Percentiles rank a stretch among this genome's conserved stretches.
Evolutionary conservation across 2,113 vertebrate species (phyloP).

Genomic region (Macquaria ambigua): DNA sequence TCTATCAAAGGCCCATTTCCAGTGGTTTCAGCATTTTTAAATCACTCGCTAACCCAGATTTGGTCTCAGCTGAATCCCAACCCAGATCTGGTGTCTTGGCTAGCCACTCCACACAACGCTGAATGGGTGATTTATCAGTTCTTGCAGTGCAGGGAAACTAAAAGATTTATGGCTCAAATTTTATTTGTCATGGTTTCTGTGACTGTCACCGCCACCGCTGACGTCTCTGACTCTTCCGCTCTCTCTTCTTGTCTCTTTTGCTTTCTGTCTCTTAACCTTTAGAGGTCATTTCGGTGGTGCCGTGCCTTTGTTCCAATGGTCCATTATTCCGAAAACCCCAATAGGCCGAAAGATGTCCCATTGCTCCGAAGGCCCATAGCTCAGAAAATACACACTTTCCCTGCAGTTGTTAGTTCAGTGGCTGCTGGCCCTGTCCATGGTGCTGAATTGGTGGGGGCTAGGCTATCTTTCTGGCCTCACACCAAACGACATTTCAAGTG

Average conservation of each 20-base stretch:
- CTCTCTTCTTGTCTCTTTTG: slow-evolving; percentile 13
- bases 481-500: too few species aligned
- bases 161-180: slow-evolving; percentile 67
- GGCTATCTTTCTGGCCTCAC: too few species aligned
- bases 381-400: too few species aligned
- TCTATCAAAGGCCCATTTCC: slow-evolving; percentile 51
- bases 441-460: too few species aligned
- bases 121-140: slow-evolving; percentile 67
- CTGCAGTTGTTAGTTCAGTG: too few species aligned
- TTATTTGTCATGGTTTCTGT: slow-evolving; percentile 42
- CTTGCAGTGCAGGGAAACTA: slow-evolving; percentile 38
- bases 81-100: slow-evolving; percentile 64
- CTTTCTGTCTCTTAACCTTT: slow-evolving; percentile 25
- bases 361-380: too few species aligned
- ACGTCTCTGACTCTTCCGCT: slow-evolving; percentile 17
- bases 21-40: slow-evolving; percentile 69
- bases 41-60: slow-evolving; percentile 69
- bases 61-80: slow-evolving; percentile 58
- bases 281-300: slow-evolving; percentile 27
- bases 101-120: slow-evolving; percentile 22
- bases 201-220: not conserved
- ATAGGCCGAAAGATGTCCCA: too few species aligned
- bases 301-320: too few species aligned
- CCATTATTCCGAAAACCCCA: too few species aligned
- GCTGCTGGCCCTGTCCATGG: too few species aligned